phyloP scores from a whole-genome alignment of 2,888 invertebrate genomes.

The Papilio demoleus region DNA sequence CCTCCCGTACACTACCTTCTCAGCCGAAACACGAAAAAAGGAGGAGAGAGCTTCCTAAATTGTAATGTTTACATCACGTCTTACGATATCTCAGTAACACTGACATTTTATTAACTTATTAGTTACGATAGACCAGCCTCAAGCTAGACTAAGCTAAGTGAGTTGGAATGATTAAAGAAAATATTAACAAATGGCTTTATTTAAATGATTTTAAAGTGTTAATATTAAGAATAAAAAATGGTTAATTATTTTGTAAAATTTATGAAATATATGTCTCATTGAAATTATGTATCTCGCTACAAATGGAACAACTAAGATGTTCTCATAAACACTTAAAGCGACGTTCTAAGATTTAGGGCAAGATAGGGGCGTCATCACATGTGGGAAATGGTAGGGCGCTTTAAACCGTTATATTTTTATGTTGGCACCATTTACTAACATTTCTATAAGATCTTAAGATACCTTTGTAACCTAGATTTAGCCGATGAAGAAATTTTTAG shows the following conservation, averaged over 20 bases:
- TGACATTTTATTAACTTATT: not conserved
- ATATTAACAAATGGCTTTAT: no score
- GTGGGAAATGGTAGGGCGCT: constrained; percentile 59
- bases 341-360: constrained; percentile 69
- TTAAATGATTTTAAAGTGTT: no score
- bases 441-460: constrained; percentile 61
- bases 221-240: no score
- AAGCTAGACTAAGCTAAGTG: no score
- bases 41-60: not conserved
- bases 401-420: constrained; percentile 74
- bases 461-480: constrained; percentile 44
- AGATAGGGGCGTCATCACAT: constrained; percentile 76
- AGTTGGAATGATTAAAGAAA: no score
- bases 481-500: constrained; percentile 3
- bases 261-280: no score
- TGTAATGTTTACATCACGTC: not conserved
- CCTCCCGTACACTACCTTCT: no score
- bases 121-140: no score
- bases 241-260: no score
- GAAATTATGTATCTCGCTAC: constrained; percentile 29
- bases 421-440: constrained; percentile 71
- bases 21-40: no score
- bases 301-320: constrained; percentile 44
- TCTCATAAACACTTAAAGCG: constrained; percentile 46
- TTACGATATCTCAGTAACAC: not conserved